These are phyloP conservation scores for Diabrotica virgifera DNA, from an alignment of 1,140 invertebrate species.

Conservation along the genomic window DNA sequence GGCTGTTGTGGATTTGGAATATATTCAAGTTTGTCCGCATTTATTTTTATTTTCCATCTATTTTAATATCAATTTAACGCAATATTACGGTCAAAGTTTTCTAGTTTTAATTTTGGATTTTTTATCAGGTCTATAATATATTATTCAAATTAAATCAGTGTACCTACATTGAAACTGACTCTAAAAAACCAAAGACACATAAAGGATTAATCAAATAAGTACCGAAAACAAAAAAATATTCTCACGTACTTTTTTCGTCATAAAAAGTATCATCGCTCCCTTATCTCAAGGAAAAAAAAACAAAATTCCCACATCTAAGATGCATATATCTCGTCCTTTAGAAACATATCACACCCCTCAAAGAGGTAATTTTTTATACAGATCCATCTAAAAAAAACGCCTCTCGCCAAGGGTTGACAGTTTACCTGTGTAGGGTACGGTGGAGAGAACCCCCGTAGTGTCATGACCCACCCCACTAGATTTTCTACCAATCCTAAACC, in stretches of 20 bases:
- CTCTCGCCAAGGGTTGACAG: conserved; percentile 4
- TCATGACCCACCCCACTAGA: conserved; percentile 16
- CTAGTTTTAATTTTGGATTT: too few species aligned
- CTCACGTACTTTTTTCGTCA: conserved; percentile 10
- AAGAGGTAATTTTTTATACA: conserved; percentile 27
- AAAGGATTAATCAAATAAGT: too few species aligned
- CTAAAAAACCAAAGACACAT: too few species aligned
- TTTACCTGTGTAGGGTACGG: conserved; percentile 7
- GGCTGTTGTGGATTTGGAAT: too few species aligned
- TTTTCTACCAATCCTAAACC: conserved; percentile 21
- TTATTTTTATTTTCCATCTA: too few species aligned
- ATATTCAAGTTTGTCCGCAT: too few species aligned
- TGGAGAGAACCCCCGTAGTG: conserved; percentile 6
- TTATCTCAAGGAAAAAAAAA: conserved; percentile 13
- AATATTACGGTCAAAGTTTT: too few species aligned
- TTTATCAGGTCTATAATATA: too few species aligned
- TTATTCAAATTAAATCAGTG: too few species aligned
- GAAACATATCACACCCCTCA: conserved; percentile 19
- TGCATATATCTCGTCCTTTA: conserved; percentile 16
- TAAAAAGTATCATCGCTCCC: conserved; percentile 13
- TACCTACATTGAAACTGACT: too few species aligned
- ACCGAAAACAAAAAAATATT: conserved; percentile 12
- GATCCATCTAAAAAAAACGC: conserved; percentile 14
- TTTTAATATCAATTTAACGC: too few species aligned
- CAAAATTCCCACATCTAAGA: conserved; percentile 19